These are phyloP conservation scores for Drosophila rubida DNA, from an alignment of 2,888 invertebrate genomes.

Conservation along the genomic window DNA sequence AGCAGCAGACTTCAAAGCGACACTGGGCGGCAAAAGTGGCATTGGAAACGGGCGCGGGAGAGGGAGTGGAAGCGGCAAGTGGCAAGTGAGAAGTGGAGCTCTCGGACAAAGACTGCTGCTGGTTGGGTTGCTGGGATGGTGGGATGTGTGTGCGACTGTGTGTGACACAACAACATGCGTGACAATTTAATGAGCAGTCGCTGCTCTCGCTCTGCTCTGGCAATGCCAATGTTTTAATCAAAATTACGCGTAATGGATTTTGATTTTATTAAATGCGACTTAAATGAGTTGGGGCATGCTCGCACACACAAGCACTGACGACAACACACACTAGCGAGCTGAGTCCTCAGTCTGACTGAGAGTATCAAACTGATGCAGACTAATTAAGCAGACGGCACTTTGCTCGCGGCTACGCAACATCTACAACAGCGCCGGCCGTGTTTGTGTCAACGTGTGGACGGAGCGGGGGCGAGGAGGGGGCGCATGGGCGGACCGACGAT, in stretches of 20 bases:
- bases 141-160: constrained; percentile 20
- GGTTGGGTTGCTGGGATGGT: neutral
- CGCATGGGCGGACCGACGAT: constrained; percentile 49
- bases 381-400: constrained; percentile 79
- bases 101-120: constrained; percentile 26
- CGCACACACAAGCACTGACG: constrained; percentile 1
- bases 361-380: constrained; percentile 57
- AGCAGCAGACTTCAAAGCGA: constrained; percentile 67
- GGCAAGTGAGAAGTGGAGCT: neutral
- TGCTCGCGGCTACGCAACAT: constrained; percentile 80
- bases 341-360: neutral
- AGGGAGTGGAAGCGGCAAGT: too few species aligned
- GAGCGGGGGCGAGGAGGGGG: neutral
- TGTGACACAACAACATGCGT: constrained; percentile 79
- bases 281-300: constrained; percentile 70
- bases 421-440: constrained; percentile 71
- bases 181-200: constrained; percentile 83
- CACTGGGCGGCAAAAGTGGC: constrained; percentile 8
- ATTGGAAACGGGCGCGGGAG: neutral
- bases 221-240: constrained; percentile 76
- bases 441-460: constrained; percentile 18
- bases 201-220: constrained; percentile 26
- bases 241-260: constrained; percentile 78
- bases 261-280: constrained; percentile 81
- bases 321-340: neutral